These are phyloP conservation scores for Brachionichthys hirsutus DNA, from an alignment of 2,113 vertebrate genomes.

Conservation along the genomic window DNA sequence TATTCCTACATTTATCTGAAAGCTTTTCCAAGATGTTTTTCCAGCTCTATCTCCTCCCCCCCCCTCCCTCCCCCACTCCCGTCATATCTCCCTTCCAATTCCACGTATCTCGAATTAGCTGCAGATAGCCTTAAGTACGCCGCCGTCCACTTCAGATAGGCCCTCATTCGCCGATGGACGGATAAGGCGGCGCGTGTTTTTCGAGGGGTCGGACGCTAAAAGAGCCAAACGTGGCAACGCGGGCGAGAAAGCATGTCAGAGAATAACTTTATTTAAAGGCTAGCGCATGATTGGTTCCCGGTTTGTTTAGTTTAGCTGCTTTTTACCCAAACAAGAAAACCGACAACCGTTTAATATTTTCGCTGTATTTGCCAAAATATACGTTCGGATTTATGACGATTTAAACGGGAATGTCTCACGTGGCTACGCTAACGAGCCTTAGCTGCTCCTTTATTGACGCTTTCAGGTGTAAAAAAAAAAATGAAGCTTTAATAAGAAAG, in stretches of 20 bases:
- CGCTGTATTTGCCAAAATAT: no score
- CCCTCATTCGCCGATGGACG: conserved; percentile 61
- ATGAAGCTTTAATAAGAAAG: neutral
- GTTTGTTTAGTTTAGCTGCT: no score
- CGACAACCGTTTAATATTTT: no score
- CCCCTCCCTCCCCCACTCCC: conserved; percentile 28
- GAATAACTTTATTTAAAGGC: no score
- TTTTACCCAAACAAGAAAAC: no score
- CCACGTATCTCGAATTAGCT: conserved; percentile 78
- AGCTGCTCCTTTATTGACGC: no score
- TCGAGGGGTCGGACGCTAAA: conserved; percentile 14
- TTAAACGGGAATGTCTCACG: no score
- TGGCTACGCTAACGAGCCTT: no score
- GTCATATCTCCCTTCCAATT: conserved; percentile 78
- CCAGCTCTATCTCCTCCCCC: conserved; percentile 13
- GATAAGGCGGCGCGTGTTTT: conserved; percentile 56
- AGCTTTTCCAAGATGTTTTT: conserved; percentile 67
- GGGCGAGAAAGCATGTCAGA: no score
- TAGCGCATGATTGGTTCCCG: no score
- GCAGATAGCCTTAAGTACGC: conserved; percentile 76
- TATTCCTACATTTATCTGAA: conserved; percentile 69
- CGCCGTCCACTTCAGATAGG: conserved; percentile 65
- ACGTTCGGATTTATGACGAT: no score
- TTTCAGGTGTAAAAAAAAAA: neutral
- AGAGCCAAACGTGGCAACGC: no score